These are phyloP conservation scores for Coptodon rendalli DNA, from an alignment of 2,113 vertebrate genomes.

Conservation along the genomic window DNA sequence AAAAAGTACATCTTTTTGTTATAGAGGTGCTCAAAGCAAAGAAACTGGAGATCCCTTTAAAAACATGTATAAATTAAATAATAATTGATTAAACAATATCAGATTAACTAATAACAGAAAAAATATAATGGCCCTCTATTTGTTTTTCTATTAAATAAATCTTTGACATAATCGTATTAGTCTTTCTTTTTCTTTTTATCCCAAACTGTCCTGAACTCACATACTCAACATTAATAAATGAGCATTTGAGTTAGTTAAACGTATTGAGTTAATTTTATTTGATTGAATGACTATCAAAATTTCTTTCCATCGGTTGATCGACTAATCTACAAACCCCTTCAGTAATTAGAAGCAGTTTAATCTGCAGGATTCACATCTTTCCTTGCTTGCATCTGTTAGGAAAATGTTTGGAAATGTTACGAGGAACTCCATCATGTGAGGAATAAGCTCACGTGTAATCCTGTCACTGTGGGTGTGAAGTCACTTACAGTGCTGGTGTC, in stretches of 20 bases:
- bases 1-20: not conserved
- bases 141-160: not conserved
- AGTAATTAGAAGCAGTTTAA: not conserved
- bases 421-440: not conserved
- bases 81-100: not conserved
- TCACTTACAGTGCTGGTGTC: conserved; percentile 80
- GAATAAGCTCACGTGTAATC: not conserved
- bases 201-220: not conserved
- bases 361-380: not conserved
- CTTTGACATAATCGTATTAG: not conserved
- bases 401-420: not conserved
- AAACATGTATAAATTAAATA: not conserved
- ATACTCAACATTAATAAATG: not conserved
- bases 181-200: not conserved
- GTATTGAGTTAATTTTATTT: not conserved
- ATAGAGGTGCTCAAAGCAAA: not conserved
- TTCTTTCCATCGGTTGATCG: not conserved
- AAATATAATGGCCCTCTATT: not conserved
- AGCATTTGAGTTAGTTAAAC: not conserved
- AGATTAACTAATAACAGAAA: not conserved
- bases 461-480: not conserved
- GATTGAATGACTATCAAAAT: not conserved
- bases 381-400: not conserved
- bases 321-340: not conserved
- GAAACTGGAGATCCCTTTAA: not conserved